Conservation (phyloP, 1,140 invertebrate species). For the Druon quercuslanigerum region DNA sequence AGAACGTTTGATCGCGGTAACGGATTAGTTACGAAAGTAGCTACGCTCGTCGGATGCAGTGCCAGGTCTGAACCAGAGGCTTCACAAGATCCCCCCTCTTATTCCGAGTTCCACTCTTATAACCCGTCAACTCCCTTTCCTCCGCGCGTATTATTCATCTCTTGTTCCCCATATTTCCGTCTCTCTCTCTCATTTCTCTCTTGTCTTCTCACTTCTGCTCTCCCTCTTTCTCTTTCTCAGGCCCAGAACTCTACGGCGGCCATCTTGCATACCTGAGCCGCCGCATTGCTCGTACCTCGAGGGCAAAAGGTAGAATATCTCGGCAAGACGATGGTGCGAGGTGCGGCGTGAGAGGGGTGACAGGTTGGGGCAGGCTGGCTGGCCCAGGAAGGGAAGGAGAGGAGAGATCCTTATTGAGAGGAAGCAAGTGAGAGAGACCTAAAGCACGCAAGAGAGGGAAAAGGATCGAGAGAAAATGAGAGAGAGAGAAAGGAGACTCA, state of each 20-base stretch:
- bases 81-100: conserved; percentile 38
- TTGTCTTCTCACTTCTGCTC: conserved; percentile 42
- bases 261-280: conserved; percentile 76
- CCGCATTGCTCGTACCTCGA: conserved; percentile 76
- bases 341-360: conserved; percentile 41
- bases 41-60: conserved; percentile 46
- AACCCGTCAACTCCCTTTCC: conserved; percentile 49
- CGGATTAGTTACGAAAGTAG: conserved; percentile 66
- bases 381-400: conserved; percentile 38
- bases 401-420: conserved; percentile 32
- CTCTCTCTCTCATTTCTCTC: conserved; percentile 44
- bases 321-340: conserved; percentile 59
- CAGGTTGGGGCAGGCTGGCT: conserved; percentile 35
- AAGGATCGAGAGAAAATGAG: conserved; percentile 55
- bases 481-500: conserved; percentile 33
- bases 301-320: conserved; percentile 77
- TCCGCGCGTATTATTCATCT: conserved; percentile 71
- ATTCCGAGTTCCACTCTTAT: conserved; percentile 37
- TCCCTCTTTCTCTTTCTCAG: conserved; percentile 44
- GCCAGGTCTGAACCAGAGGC: conserved; percentile 47
- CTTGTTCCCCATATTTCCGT: conserved; percentile 56
- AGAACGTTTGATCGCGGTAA: conserved; percentile 59
- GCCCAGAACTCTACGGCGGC: conserved; percentile 56
- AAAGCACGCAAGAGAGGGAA: conserved; percentile 62
- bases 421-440: conserved; percentile 45